A percentile compares a stretch with the other conserved stretches of the same genome.
These are phyloP conservation scores for Phymastichus coffea DNA, from an alignment of 1,140 invertebrate genomes.

Conservation along the genomic window DNA sequence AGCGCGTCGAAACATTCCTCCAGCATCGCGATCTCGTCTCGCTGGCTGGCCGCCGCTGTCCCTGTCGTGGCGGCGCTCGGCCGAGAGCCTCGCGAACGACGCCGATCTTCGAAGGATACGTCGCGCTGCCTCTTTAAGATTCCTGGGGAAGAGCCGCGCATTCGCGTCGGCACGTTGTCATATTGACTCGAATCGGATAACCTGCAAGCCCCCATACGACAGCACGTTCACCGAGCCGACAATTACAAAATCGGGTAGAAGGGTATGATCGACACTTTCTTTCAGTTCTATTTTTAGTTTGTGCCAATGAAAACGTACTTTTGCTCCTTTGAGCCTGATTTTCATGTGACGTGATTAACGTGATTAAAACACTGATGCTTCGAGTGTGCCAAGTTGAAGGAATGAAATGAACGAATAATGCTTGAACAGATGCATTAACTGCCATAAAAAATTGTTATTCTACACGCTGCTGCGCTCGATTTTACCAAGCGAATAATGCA, in stretches of 20 bases:
- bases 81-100: conserved; percentile 39
- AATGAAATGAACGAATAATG: too few species aligned
- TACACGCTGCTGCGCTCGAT: too few species aligned
- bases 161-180: conserved; percentile 53
- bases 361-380: too few species aligned
- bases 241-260: conserved; percentile 27
- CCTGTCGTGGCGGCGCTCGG: conserved; percentile 40
- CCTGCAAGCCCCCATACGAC: conserved; percentile 42
- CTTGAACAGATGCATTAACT: too few species aligned
- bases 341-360: too few species aligned
- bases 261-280: too few species aligned
- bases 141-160: conserved; percentile 43
- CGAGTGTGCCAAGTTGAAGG: too few species aligned
- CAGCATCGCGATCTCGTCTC: conserved; percentile 51
- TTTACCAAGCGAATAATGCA: too few species aligned
- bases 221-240: too few species aligned
- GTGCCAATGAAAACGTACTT: too few species aligned
- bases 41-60: not conserved
- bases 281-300: not conserved
- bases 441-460: too few species aligned
- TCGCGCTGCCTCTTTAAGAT: conserved; percentile 48
- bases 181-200: conserved; percentile 54
- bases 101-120: conserved; percentile 45
- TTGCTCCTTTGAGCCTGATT: too few species aligned
- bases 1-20: conserved; percentile 53